Evolutionary conservation across 2,888 invertebrate species (phyloP).

Genomic region (Hipparchia sbordonii): DNA sequence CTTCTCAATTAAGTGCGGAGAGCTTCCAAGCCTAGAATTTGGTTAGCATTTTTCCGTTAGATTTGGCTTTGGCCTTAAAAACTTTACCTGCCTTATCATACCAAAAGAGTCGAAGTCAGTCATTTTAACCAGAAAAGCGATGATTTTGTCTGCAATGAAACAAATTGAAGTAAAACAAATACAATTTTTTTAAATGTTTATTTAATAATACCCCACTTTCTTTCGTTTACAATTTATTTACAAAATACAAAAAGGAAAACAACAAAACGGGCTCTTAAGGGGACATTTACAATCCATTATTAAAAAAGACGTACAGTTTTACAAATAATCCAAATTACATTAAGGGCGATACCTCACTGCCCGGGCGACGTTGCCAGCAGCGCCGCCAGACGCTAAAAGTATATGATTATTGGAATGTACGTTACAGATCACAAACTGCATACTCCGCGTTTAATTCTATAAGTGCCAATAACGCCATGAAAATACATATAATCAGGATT

Average conservation of each 20-base stretch:
- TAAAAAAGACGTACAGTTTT: constrained; percentile 47
- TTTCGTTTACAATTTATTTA: constrained; percentile 74
- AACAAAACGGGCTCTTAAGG: constrained; percentile 34
- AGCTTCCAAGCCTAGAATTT: too few relatives aligned
- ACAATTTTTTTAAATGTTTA: constrained; percentile 37
- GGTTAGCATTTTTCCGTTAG: too few relatives aligned
- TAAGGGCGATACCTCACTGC: constrained; percentile 3
- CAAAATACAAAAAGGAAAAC: constrained; percentile 67
- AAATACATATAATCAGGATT: too few relatives aligned
- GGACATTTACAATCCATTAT: constrained; percentile 39
- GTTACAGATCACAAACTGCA: background rate
- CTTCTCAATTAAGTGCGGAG: too few relatives aligned
- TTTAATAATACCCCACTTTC: constrained; percentile 74
- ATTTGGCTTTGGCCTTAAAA: too few relatives aligned
- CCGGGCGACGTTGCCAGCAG: background rate
- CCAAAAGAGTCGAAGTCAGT: too few relatives aligned
- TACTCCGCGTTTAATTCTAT: background rate
- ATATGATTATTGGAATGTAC: background rate
- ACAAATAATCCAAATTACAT: constrained; percentile 63
- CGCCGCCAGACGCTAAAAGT: background rate
- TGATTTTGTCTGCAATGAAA: background rate
- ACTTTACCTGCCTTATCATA: too few relatives aligned
- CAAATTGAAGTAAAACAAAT: constrained; percentile 22
- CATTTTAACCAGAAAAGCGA: too few relatives aligned
- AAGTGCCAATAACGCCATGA: too few relatives aligned